Evolutionary conservation across 1,140 invertebrate species (phyloP), one percentile per base, ranked within the genome.

Genomic region (Cotesia vestalis): DNA sequence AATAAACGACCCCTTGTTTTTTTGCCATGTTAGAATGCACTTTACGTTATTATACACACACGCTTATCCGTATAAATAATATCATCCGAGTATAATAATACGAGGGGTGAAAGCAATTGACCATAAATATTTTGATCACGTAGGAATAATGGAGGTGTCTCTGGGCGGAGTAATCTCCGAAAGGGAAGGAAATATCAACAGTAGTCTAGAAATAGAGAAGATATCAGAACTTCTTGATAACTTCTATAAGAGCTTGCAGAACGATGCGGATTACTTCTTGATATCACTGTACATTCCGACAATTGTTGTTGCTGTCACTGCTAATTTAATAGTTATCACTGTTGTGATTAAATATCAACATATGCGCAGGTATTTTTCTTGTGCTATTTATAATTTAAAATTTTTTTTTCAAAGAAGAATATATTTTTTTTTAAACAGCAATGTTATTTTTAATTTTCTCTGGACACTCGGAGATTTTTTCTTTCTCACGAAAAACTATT

Each of bases 321-420:
- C 90, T 9, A 92, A 92, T 73, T 85, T 89, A 1, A 85, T 92
- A 67, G 88, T 92, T 52, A 91, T 92, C 73, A 86, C 90, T 61
- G 90, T 91, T 3, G 90, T 92, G 38, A 86, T 90, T 79, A 91
- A 91, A 74, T 92, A 90, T 79, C 88, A 91, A 71, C 91, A 91
- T 75, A 90, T 92, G 89, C 86, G 90, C 72, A 92, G 89, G 91
- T 92, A 80, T 87, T 89, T 87, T 61, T 36, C n/a, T 63, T 60
- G 35, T 36, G 20, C 68, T 46, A 46, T 46, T 46, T 46, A 6
- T 11, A 46, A 9, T 4, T 46, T 46, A 9, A 9, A 46, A 46
- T 46, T 46, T 46, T 46, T 27, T 27, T 27, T 27, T 27, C n/a
- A 2, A 27, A 1, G 27, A 27, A 27, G 27, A 27, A 27, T 27